phyloP scores from a whole-genome alignment of 2,797 vertebrate species.

The Carapus acus region DNA sequence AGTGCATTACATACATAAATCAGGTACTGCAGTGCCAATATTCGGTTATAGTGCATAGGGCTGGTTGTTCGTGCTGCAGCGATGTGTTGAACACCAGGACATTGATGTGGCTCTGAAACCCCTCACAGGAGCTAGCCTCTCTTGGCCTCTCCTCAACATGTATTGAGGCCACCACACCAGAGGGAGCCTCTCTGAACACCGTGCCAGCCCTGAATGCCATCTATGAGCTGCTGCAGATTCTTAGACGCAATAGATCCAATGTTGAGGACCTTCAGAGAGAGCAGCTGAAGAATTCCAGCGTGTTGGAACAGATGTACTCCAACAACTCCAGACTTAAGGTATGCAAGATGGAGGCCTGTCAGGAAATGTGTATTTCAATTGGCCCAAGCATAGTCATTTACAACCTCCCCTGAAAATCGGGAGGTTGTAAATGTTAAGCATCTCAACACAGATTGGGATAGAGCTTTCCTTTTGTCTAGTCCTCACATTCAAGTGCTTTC shows the following conservation, averaged over 20 bases:
- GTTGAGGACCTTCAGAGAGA: conserved; percentile 85
- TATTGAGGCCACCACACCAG: conserved; percentile 65
- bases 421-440: too few relatives aligned
- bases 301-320: conserved; percentile 86
- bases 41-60: background rate
- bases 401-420: too few relatives aligned
- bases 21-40: conserved; percentile 71
- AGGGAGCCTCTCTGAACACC: conserved; percentile 66
- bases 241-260: conserved; percentile 76
- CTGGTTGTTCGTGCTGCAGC: background rate
- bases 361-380: too few relatives aligned
- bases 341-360: conserved; percentile 23
- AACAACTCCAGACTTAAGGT: conserved; percentile 88
- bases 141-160: conserved; percentile 82
- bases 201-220: conserved; percentile 82
- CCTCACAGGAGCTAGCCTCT: conserved; percentile 80
- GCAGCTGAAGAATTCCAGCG: conserved; percentile 82
- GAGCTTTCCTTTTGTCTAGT: too few relatives aligned
- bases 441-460: too few relatives aligned
- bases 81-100: background rate
- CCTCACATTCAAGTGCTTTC: too few relatives aligned
- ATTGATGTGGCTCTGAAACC: conserved; percentile 6
- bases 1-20: conserved; percentile 86
- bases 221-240: conserved; percentile 85
- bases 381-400: too few relatives aligned